Evolutionary conservation across 2,113 vertebrate species (phyloP).

Genomic region (Plotosus lineatus): DNA sequence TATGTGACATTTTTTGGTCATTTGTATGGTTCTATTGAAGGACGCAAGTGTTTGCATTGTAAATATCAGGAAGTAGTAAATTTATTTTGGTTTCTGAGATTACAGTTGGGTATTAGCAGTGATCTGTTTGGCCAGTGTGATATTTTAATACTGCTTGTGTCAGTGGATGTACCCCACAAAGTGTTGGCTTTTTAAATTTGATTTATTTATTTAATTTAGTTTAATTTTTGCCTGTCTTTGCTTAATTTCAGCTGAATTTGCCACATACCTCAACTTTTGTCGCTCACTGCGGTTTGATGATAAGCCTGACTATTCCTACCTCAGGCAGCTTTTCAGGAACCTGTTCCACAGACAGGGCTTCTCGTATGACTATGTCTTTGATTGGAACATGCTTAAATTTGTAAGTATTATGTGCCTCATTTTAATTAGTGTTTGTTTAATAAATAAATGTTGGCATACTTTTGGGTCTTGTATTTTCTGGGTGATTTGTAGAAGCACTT

Average conservation of each 20-base stretch:
- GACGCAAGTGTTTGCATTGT: background rate
- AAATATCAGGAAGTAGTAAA: background rate
- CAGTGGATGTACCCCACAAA: background rate
- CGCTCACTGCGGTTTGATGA: conserved; percentile 94
- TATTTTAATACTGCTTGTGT: background rate
- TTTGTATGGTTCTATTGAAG: background rate
- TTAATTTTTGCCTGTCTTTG: conserved; percentile 4
- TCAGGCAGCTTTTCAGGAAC: conserved; percentile 93
- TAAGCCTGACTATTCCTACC: conserved; percentile 94
- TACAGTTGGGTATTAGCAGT: background rate
- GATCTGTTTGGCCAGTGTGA: background rate
- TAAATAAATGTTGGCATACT: background rate
- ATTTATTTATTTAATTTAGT: background rate
- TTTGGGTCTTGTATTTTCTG: background rate
- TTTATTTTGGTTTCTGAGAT: background rate
- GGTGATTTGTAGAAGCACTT: background rate
- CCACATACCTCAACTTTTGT: conserved; percentile 94
- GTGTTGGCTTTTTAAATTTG: no score
- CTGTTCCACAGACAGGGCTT: conserved; percentile 94
- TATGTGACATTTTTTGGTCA: background rate
- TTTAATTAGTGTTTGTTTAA: background rate
- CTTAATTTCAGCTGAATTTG: conserved; percentile 83
- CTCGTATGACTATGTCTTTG: conserved; percentile 94
- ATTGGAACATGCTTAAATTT: conserved; percentile 96
- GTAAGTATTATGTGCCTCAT: conserved; percentile 74